A percentile compares a stretch with the other conserved stretches of the same genome.
Evolutionary conservation across 1,140 invertebrate species (phyloP).

Genomic region (Drosophila nigrodunni): DNA sequence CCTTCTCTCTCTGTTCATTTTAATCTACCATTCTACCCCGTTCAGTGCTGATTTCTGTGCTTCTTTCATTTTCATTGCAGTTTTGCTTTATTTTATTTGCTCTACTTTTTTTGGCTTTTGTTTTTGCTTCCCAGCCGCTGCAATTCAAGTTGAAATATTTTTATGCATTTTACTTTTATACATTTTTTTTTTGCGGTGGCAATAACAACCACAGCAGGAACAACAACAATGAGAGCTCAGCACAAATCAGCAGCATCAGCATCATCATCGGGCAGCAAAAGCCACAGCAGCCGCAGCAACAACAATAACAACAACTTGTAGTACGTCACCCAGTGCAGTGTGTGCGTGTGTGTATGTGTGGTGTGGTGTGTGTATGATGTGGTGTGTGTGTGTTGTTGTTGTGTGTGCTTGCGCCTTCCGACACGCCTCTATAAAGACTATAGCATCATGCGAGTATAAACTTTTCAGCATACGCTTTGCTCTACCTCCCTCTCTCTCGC

Average conservation of each 20-base stretch:
- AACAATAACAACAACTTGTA: constrained; percentile 41
- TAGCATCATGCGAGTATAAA: constrained; percentile 37
- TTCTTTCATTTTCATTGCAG: constrained; percentile 7
- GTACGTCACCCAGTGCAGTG: constrained; percentile 48
- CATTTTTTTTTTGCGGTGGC: constrained; percentile 3
- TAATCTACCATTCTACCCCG: not conserved
- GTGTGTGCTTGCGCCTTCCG: constrained; percentile 19
- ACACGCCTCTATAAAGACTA: constrained; percentile 29
- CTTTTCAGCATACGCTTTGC: constrained; percentile 31
- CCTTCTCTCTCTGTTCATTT: not conserved
- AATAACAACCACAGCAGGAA: constrained; percentile 18
- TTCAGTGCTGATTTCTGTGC: not conserved
- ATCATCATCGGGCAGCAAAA: constrained; percentile 41
- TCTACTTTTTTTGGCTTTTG: constrained; percentile 8
- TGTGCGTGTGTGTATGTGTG: constrained; percentile 10
- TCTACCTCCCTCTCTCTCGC: constrained; percentile 16
- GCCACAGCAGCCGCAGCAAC: constrained; percentile 37
- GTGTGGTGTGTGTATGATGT: constrained; percentile 12
- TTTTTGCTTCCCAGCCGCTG: constrained; percentile 25
- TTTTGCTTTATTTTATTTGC: constrained; percentile 1
- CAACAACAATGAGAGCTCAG: constrained; percentile 29
- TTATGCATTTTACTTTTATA: constrained; percentile 16
- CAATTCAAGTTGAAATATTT: constrained; percentile 41
- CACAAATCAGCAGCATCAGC: constrained; percentile 28
- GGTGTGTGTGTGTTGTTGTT: not conserved